Evolutionary conservation across 2,888 invertebrate genomes (phyloP), one percentile per base, ranked within the genome.

Genomic region (Ligdia adustata): DNA sequence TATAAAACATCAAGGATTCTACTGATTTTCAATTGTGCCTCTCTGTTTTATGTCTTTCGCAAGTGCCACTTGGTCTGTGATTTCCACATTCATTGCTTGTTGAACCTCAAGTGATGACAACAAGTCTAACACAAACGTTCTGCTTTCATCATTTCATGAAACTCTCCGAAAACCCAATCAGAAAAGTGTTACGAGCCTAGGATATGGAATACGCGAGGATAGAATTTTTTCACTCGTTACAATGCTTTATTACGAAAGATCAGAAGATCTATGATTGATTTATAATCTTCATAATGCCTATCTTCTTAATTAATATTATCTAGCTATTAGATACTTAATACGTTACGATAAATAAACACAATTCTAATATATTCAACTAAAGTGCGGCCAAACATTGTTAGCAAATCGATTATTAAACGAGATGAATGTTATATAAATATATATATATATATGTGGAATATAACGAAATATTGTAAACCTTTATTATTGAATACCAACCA

Each of bases 181-280:
- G 32, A 16, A 24, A 29, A 50, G 33, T 51, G 31, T 50, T 47
- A 52, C 35, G 27, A 16, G 37, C 39, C 27, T 27, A 39, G 38
- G 33, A 42, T 52, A 51, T 52, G 37, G 32, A 31, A 47, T 26
- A 28, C 15, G 16, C 18, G 33, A n/a, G 11, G 3, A 28, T 46
- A 37, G 24, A 37, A 50, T 46, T 48, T 46, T 52, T 45, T 37
- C 5, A n/a, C 24, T 40, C 47, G 34, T 56, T 45, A 55, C 45
- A 40, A 24, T 47, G 31, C 33, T 54, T 50, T 39, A 53, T 27
- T 33, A 29, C 34, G 9, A 14, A 47, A 51, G 37, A 55, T 59
- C 56, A 46, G 45, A 43, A 41, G n/a, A n/a, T n/a, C 20, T 44
- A 44, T 45, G 52, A 51, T 55, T 59, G 48, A 56, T 57, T 54